Conservation (phyloP, 2,888 invertebrate genomes). For the Acanthosoma haemorrhoidale region DNA sequence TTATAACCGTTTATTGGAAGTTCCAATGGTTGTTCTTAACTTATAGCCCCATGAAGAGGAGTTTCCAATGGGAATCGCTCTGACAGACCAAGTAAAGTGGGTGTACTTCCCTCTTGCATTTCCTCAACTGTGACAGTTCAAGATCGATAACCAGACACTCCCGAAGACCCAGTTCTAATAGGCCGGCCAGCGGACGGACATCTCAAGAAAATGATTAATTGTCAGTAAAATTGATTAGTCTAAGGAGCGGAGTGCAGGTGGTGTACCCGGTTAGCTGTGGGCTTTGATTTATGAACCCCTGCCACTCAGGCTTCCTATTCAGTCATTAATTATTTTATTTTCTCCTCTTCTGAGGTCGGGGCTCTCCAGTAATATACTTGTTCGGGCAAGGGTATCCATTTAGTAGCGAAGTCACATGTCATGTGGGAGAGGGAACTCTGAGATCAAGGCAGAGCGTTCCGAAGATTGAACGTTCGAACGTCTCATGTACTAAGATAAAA, state of each 20-base stretch:
- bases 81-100: too few species aligned
- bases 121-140: too few species aligned
- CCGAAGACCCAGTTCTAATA: background rate
- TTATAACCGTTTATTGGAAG: too few species aligned
- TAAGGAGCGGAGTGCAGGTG: background rate
- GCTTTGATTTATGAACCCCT: background rate
- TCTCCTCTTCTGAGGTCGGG: background rate
- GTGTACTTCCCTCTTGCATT: too few species aligned
- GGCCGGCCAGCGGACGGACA: too few species aligned
- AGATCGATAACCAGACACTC: background rate
- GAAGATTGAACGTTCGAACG: too few species aligned
- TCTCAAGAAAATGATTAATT: background rate
- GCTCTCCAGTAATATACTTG: background rate
- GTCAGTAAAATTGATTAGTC: background rate
- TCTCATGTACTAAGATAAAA: too few species aligned
- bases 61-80: too few species aligned
- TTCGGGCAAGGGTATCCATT: background rate
- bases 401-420: background rate
- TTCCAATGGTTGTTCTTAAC: too few species aligned
- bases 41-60: too few species aligned
- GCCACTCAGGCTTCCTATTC: slow-evolving; percentile 2
- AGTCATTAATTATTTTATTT: slow-evolving; percentile 5
- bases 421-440: too few species aligned
- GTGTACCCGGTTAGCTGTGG: background rate
- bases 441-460: too few species aligned